phyloP scores from a whole-genome alignment of 2,888 invertebrate species.

The Aricia artaxerxes region DNA sequence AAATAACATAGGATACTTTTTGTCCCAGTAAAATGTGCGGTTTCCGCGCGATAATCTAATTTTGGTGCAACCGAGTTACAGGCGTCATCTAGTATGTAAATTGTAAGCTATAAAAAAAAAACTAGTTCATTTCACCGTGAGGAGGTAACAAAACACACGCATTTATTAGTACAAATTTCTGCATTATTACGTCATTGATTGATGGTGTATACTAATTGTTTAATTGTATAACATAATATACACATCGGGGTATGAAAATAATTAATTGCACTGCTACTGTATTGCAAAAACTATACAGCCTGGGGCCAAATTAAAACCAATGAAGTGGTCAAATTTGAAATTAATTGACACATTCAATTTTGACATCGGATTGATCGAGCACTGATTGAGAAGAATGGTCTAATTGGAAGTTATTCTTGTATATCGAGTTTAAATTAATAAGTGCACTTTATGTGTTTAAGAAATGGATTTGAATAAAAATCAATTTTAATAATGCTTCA shows the following conservation, averaged over 20 bases:
- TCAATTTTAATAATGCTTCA: too few species aligned
- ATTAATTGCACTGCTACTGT: neutral
- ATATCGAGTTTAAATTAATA: neutral
- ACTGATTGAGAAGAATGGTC: neutral
- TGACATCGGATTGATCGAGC: slow-evolving; percentile 42
- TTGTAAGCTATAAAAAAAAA: too few species aligned
- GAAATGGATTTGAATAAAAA: too few species aligned
- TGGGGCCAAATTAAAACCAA: slow-evolving; percentile 42
- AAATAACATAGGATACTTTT: too few species aligned
- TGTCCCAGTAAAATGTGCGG: too few species aligned
- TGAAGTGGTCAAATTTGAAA: slow-evolving; percentile 42
- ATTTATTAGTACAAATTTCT: neutral
- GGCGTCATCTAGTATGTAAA: too few species aligned
- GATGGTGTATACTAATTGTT: neutral
- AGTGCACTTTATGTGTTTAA: neutral
- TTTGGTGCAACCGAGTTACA: too few species aligned
- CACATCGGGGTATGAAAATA: neutral
- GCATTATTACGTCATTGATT: neutral
- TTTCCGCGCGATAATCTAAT: too few species aligned
- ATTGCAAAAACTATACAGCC: slow-evolving; percentile 33
- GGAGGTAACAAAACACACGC: neutral
- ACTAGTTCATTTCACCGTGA: neutral
- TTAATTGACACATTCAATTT: slow-evolving; percentile 49
- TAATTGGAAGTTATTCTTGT: neutral
- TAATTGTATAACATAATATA: slow-evolving; percentile 13